Base-by-base conservation (phyloP, 2,888 invertebrate species). In the Teleiodes luculella region DNA sequence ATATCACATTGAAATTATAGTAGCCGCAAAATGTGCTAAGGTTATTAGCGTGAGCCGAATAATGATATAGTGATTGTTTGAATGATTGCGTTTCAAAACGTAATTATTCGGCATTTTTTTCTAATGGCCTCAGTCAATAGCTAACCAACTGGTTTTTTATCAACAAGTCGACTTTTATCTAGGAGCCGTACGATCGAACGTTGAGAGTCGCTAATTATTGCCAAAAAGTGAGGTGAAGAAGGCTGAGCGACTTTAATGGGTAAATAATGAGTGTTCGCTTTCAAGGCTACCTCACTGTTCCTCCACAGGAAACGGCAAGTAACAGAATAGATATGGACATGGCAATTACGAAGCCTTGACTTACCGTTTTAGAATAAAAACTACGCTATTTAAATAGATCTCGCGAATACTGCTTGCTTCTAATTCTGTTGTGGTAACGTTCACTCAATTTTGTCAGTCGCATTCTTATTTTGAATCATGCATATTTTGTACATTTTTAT, bases 361-460 rank as follows among this genome's bases (percentile, higher is more conserved):
- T 86, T 84, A 86, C 86, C 83, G 87, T 86, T 87, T 87, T 81
- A 81, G 82, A 85, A 80, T 79, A 82, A 81, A 78, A 85, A 82
- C 77, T 68, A 70, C 76, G 74, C 80, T 76, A 74, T 80, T 79
- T 78, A 77, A 83, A 83, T 77, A 70, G 71, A 71, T 59, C 72
- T 73, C 65, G 52, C 63, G 67, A 66, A 64, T 65, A 68, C 64
- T 60, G 64, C 60, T 66, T 61, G 59, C 35, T 36, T 8, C 28
- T 35, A 36, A 13, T 39, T 35, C 10, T 7, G 37, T 2, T 14
- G 8, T 37, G 16, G 18, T 37, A 3, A 14, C 36, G n/a, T n/a
- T n/a, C n/a, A n/a, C 24, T 24, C 6, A 24, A 24, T 24, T 4
- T 24, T 24, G 6, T 24, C 36, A 28, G 6, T 24, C 36, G 24